Evolutionary conservation across 2,797 vertebrate species (phyloP), one percentile per base, ranked within the genome.

Genomic region (Bradypodion ventrale): DNA sequence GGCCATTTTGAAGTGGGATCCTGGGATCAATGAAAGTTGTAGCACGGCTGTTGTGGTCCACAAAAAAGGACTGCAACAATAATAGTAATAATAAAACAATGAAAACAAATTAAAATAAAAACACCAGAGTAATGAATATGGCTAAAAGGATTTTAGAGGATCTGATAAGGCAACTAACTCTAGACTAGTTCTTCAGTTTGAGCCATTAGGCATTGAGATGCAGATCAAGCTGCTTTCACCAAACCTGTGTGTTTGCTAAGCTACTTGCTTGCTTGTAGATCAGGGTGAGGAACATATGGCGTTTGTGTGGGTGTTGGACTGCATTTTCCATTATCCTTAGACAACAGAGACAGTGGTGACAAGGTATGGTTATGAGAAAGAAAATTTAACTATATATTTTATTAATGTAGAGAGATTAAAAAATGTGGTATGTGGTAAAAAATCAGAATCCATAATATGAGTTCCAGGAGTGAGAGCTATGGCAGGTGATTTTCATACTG

Each of bases 11-110:
- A 92, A 99, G 97, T 0, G 98, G 97, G 90, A 99, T 98, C 91
- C 98, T 96, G 87, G 98, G 98, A 91, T 99, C 98, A 32, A 99
- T 99, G 93, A 99, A 99, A 66, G 98, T 99, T 5, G 98, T 99
- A 7, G 98, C 98, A 87, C 98, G 96, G 89, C 98, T 99, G 83
- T 99, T 99, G 96, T 99, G 98, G 94, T 99, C 98, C 91, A 99
- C 98, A 49, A 99, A 99, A 93, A 99, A 99, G 63, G 98, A 99
- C 98, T 99, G 91, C 4, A 90, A 93, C 60, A 88, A 77, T 37
- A 78, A 90, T 1, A n/a, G 2, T 0, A 32, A 0, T 6, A 60
- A 44, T n/a, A 60, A 72, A 42, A 77, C 90, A 2, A 56, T 56
- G 52, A 56, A 56, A 56, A 56, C 52, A 56, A 56, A 56, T 21